Conservation (phyloP, 2,888 invertebrate species). For the Drosophila eohydei region DNA sequence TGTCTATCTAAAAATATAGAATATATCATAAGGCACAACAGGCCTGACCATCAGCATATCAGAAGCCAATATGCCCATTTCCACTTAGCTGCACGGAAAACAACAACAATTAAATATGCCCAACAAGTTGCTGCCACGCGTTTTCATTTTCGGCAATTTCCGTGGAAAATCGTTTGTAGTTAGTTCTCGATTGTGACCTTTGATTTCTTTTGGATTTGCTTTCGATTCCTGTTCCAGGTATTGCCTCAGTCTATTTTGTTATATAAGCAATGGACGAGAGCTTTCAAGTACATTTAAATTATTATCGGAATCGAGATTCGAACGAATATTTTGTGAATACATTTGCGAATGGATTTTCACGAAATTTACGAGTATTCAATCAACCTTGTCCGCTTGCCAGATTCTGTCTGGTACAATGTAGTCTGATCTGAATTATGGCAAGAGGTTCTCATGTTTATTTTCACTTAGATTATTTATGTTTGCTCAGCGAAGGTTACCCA, state of each 20-base stretch:
- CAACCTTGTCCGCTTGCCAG: conserved; percentile 32
- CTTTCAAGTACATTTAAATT: conserved; percentile 62
- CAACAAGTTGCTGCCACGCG: conserved; percentile 75
- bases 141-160: conserved; percentile 61
- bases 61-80: background rate
- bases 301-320: conserved; percentile 42
- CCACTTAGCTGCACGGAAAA: accelerated
- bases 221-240: conserved; percentile 42
- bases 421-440: conserved; percentile 36
- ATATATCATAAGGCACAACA: too few species aligned
- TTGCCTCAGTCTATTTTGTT: conserved; percentile 31
- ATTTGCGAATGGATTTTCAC: conserved; percentile 30
- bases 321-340: conserved; percentile 30
- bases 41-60: too few species aligned
- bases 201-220: conserved; percentile 25
- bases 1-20: too few species aligned
- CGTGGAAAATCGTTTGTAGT: conserved; percentile 63
- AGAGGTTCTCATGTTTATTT: conserved; percentile 17
- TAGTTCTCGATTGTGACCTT: conserved; percentile 55
- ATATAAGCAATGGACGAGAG: conserved; percentile 44
- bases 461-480: conserved; percentile 38
- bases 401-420: conserved; percentile 31
- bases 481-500: conserved; percentile 9
- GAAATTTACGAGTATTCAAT: conserved; percentile 43
- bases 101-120: conserved; percentile 44